These are phyloP conservation scores for Aleadryas rufinucha DNA, from an alignment of 2,113 vertebrate species.

Conservation along the genomic window DNA sequence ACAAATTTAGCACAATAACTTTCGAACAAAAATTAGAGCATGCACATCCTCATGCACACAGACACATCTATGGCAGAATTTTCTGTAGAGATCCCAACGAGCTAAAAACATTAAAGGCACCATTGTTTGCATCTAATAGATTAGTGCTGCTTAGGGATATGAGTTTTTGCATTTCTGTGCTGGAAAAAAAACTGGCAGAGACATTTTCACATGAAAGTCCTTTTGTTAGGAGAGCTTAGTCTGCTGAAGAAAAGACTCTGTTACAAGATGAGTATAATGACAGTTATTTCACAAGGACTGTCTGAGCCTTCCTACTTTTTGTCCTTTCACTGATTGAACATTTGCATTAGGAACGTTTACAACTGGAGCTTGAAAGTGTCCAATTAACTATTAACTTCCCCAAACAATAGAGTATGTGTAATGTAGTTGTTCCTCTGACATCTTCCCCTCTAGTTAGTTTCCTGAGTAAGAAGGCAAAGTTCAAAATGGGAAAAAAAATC, in stretches of 20 bases:
- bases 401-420: neutral
- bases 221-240: conserved; percentile 13
- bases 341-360: neutral
- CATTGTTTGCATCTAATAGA: neutral
- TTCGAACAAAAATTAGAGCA: neutral
- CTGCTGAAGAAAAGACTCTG: neutral
- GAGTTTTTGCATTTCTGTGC: neutral
- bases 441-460: neutral
- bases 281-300: neutral
- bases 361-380: neutral
- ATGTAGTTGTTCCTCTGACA: neutral
- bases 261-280: neutral
- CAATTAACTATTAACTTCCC: neutral
- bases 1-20: neutral
- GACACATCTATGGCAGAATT: neutral
- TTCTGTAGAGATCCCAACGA: neutral
- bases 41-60: neutral
- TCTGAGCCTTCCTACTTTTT: neutral
- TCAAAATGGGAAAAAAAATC: neutral
- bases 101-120: neutral
- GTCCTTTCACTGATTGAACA: neutral
- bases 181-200: neutral
- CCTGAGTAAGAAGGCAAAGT: neutral
- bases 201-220: conserved; percentile 1
- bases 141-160: neutral